These are phyloP conservation scores for Sylvilagus floridanus DNA, from an alignment of 2,797 vertebrate genomes.

Conservation along the genomic window DNA sequence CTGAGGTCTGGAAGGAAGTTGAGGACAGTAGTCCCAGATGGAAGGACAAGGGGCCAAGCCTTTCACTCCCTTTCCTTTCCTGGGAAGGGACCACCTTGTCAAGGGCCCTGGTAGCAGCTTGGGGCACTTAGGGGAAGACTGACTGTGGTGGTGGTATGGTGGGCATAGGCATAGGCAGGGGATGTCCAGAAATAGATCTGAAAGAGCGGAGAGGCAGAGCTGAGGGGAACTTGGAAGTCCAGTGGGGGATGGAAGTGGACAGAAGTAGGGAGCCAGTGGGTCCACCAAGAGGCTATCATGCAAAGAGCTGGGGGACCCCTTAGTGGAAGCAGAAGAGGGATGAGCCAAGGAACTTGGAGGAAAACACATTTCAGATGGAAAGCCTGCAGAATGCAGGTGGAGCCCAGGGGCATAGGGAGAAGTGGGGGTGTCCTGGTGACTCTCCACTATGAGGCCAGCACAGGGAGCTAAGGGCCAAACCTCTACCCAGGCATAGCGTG, in stretches of 20 bases:
- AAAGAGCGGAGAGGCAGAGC: not conserved
- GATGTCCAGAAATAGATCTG: not conserved
- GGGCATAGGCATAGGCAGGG: not conserved
- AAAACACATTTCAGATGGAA: not conserved
- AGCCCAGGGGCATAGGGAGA: not conserved
- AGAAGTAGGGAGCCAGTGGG: not conserved
- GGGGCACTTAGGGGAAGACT: not conserved
- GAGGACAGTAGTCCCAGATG: not conserved
- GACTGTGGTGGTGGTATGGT: not conserved
- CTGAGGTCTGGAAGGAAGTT: not conserved
- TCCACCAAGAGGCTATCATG: fast-evolving
- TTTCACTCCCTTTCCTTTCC: not conserved
- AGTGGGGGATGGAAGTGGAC: fast-evolving
- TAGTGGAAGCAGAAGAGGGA: not conserved
- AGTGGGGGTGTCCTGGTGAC: fast-evolving
- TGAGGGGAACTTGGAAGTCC: not conserved
- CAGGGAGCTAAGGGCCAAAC: fast-evolving
- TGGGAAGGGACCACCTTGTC: not conserved
- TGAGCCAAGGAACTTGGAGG: not conserved
- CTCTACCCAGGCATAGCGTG: not conserved
- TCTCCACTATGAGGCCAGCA: not conserved
- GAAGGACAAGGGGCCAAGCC: not conserved
- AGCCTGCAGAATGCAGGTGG: not conserved
- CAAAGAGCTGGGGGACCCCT: not conserved
- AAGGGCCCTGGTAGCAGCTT: not conserved